Conservation (phyloP, 2,113 vertebrate genomes). For the Collichthys lucidus region DNA sequence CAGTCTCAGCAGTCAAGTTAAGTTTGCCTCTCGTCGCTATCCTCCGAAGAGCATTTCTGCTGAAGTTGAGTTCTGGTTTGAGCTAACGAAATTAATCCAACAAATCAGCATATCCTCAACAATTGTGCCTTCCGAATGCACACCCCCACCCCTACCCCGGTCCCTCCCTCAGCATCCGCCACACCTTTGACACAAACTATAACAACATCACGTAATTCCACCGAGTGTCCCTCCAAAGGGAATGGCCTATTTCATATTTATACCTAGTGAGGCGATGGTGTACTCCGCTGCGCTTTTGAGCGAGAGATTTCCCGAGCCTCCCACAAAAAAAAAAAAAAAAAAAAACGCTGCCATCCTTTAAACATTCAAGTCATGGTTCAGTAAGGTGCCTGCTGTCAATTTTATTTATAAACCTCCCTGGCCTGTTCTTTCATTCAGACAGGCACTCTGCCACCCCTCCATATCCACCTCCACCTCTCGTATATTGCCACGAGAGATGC, state of each 20-base stretch:
- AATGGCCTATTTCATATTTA: conserved; percentile 78
- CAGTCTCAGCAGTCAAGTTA: background rate
- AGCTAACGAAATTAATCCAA: conserved; percentile 33
- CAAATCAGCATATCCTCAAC: conserved; percentile 46
- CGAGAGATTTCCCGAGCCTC: conserved; percentile 75
- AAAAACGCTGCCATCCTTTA: conserved; percentile 70
- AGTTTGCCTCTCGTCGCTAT: background rate
- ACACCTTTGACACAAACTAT: conserved; percentile 49
- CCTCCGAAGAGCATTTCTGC: conserved; percentile 31
- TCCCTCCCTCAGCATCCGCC: background rate
- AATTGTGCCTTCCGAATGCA: background rate
- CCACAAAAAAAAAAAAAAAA: conserved; percentile 55
- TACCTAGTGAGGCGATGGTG: conserved; percentile 62
- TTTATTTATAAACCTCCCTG: conserved; percentile 83
- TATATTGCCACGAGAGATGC: conserved; percentile 53
- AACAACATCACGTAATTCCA: conserved; percentile 58
- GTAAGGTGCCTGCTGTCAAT: conserved; percentile 81
- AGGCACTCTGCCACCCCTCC: conserved; percentile 51
- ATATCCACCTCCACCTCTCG: conserved; percentile 45
- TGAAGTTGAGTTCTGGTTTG: conserved; percentile 16
- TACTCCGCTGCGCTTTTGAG: conserved; percentile 64
- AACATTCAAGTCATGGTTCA: conserved; percentile 83
- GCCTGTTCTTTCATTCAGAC: conserved; percentile 79
- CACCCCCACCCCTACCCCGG: no score
- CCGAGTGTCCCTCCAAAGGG: conserved; percentile 57